Conservation (phyloP, 2,888 invertebrate genomes). For the Mesodorylaimus sp. region DNA sequence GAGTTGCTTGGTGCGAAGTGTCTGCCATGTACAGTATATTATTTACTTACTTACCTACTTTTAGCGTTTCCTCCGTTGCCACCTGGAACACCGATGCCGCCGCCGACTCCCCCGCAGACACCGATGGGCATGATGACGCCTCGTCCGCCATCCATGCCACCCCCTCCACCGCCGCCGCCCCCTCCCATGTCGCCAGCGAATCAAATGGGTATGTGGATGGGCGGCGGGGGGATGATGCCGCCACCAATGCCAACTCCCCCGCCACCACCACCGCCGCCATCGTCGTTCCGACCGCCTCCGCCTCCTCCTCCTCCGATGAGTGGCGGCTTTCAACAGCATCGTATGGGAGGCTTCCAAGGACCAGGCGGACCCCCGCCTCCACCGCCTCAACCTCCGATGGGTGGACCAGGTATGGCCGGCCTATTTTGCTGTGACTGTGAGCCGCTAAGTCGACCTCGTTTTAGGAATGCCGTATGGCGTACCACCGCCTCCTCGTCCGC, state of each 20-base stretch:
- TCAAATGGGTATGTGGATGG: background rate
- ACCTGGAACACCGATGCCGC: constrained; percentile 15
- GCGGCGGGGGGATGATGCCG: background rate
- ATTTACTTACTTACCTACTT: too few species aligned
- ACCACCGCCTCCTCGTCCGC: too few species aligned
- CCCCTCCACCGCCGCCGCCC: constrained; percentile 9
- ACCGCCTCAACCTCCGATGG: constrained; percentile 14
- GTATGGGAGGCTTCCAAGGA: constrained; percentile 2
- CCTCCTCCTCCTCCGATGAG: constrained; percentile 9
- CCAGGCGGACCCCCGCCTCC: constrained; percentile 10
- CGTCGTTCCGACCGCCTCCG: too few species aligned
- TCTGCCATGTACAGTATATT: too few species aligned
- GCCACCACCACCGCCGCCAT: too few species aligned
- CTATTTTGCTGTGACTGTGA: too few species aligned
- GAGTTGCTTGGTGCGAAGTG: too few species aligned
- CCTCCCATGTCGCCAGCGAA: background rate
- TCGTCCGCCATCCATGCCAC: constrained; percentile 6
- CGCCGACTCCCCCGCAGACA: constrained; percentile 14
- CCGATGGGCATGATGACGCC: constrained; percentile 9
- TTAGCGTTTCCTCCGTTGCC: constrained; percentile 17
- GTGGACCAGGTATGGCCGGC: too few species aligned
- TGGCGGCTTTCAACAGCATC: background rate
- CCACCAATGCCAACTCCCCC: constrained; percentile 8
- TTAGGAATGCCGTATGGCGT: too few species aligned
- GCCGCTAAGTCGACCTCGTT: too few species aligned